Percentiles rank a stretch among this genome's conserved stretches.
Conservation (phyloP, 2,888 invertebrate genomes). For the Yponomeuta malinellus region DNA sequence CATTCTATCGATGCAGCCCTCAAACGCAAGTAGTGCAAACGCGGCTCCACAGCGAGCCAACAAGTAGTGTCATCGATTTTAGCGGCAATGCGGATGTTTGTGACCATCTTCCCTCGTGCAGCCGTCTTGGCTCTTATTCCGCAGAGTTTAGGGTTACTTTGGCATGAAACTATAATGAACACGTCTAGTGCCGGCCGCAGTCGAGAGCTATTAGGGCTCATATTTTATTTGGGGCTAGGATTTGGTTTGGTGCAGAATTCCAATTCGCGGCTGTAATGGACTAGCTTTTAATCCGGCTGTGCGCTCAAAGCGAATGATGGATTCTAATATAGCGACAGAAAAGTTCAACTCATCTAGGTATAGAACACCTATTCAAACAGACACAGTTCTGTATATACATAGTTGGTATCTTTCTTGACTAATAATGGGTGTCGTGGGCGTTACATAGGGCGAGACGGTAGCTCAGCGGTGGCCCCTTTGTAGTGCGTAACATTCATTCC, state of each 20-base stretch:
- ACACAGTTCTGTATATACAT: too few species aligned
- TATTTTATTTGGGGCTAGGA: neutral
- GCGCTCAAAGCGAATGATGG: too few species aligned
- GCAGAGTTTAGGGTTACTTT: neutral
- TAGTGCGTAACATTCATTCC: too few species aligned
- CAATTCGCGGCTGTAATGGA: too few species aligned
- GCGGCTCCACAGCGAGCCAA: constrained; percentile 14
- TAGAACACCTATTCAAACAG: too few species aligned
- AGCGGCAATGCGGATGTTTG: constrained; percentile 13
- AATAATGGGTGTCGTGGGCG: too few species aligned
- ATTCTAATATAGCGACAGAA: too few species aligned
- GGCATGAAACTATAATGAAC: neutral
- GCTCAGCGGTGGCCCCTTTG: too few species aligned
- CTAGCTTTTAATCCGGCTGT: too few species aligned
- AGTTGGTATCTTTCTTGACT: too few species aligned
- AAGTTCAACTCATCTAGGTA: too few species aligned
- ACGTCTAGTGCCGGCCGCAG: neutral
- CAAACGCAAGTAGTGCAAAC: neutral
- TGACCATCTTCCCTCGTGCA: neutral
- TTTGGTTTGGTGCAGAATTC: neutral
- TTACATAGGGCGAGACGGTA: too few species aligned
- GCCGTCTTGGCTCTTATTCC: neutral
- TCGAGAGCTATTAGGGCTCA: neutral
- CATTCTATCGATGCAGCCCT: neutral
- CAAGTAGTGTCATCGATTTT: constrained; percentile 25